A percentile compares a stretch with the other conserved stretches of the same genome.
These are phyloP conservation scores for Drosophila azteca DNA, from an alignment of 1,140 invertebrate genomes.

Conservation along the genomic window DNA sequence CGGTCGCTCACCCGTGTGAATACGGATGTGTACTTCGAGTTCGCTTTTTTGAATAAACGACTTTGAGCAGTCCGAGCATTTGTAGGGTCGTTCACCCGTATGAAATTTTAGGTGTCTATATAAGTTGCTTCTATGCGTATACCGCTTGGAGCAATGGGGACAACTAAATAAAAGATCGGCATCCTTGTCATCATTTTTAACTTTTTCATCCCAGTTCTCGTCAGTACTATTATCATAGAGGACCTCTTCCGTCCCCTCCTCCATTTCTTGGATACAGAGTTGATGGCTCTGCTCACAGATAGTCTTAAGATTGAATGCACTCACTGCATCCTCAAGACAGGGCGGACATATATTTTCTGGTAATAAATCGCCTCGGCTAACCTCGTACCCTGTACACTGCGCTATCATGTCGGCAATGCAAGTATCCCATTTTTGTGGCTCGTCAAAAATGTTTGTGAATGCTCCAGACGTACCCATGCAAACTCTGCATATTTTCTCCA, in stretches of 20 bases:
- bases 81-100: conserved; percentile 1
- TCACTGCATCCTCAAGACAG: not conserved
- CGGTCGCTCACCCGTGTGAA: conserved; percentile 18
- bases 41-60: conserved; percentile 1
- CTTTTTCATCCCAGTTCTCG: too few species aligned
- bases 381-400: not conserved
- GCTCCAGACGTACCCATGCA: not conserved
- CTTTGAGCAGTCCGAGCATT: conserved; percentile 5
- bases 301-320: not conserved
- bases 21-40: conserved; percentile 13
- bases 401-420: not conserved
- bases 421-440: not conserved
- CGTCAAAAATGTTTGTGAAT: not conserved
- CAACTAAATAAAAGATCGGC: too few species aligned
- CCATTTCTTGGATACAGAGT: not conserved
- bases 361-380: conserved; percentile 1
- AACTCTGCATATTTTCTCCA: not conserved
- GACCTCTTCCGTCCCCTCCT: not conserved
- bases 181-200: too few species aligned
- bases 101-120: too few species aligned
- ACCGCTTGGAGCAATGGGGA: too few species aligned
- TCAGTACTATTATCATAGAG: too few species aligned
- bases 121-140: not conserved
- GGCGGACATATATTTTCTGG: not conserved
- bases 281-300: not conserved